Base-by-base conservation (phyloP, 92 coral and sea anemone species). In the Isaurus tuberculatus region DNA sequence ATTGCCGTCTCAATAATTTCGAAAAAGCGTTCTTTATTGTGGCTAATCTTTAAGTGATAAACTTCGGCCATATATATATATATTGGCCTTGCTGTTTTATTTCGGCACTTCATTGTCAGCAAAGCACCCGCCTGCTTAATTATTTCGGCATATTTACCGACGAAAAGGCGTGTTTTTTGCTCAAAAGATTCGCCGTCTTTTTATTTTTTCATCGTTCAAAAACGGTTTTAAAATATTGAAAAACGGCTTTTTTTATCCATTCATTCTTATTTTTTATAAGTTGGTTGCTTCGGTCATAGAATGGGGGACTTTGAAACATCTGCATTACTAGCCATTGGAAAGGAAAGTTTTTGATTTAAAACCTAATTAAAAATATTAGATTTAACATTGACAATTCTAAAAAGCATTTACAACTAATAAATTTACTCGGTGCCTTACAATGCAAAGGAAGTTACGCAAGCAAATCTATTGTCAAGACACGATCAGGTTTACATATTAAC, bases 341-440 rank as follows among this genome's bases (percentile, higher is more conserved):
- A 20, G n/a, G 11, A 17, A 69, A 34, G 15, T 55, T 34, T 72
- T 43, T 44, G 78, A n/a, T 44, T 27, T 49, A 14, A 7, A 32
- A 3, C 16, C 25, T 72, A 72, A 72, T 42, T 15, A 72, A 72
- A 37, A 69, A 72, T 44, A 72, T 72, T 72, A 43, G 26, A 14
- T 43, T 32, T 28, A 27, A 72, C 43, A 72, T 43, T 4, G 44
- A 72, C 78, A 72, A 72, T 72, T 27, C 25, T 37, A 23, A 26
- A 70, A 22, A 44, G 13, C 28, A 28, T 26, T 49, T 44, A 34
- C 78, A 20, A 44, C 60, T 72, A 34, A 44, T 25, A 44, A 72
- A 44, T 22, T 72, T 27, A 44, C 60, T 43, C 32, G 33, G 22
- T 26, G 33, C 3, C 78, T 13, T 34, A 44, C 51, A 72, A 72